Percentiles rank a stretch among this genome's conserved stretches.
These are phyloP conservation scores for Pelecanoides urinatrix DNA, from an alignment of 2,113 vertebrate genomes.

Conservation along the genomic window DNA sequence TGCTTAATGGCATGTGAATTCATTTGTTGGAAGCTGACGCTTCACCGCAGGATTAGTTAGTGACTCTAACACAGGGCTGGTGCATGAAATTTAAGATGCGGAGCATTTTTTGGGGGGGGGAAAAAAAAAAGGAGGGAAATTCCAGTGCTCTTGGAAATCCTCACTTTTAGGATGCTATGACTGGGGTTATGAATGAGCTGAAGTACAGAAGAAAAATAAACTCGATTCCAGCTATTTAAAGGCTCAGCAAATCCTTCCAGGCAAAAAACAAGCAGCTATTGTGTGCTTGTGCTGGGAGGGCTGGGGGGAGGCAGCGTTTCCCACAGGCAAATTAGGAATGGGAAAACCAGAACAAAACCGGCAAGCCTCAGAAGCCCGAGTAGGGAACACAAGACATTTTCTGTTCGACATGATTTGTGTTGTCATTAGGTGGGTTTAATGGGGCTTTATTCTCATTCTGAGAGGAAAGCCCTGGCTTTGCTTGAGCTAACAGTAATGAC, in stretches of 20 bases:
- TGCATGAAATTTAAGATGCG: neutral
- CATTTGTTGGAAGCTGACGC: neutral
- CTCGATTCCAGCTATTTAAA: conserved; percentile 22
- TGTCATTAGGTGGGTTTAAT: conserved; percentile 36
- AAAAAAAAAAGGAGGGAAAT: neutral
- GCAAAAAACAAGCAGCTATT: conserved; percentile 35
- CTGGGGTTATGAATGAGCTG: neutral
- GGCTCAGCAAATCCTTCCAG: conserved; percentile 4
- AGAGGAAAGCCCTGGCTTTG: neutral
- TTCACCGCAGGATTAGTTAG: neutral
- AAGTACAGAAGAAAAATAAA: conserved; percentile 23
- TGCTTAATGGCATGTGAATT: neutral
- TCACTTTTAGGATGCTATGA: neutral
- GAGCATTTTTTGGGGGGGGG: neutral
- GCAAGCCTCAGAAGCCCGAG: neutral
- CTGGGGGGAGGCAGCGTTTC: neutral
- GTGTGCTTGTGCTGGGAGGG: neutral
- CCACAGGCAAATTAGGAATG: conserved; percentile 52
- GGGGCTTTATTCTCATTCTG: neutral
- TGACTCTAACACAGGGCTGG: neutral
- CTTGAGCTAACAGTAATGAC: neutral
- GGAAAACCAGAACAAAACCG: conserved; percentile 39
- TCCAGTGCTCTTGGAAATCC: neutral
- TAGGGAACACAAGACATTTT: conserved; percentile 16
- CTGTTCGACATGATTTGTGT: neutral